These are phyloP conservation scores for Elysia crispata DNA, from an alignment of 2,888 invertebrate genomes.

Conservation along the genomic window DNA sequence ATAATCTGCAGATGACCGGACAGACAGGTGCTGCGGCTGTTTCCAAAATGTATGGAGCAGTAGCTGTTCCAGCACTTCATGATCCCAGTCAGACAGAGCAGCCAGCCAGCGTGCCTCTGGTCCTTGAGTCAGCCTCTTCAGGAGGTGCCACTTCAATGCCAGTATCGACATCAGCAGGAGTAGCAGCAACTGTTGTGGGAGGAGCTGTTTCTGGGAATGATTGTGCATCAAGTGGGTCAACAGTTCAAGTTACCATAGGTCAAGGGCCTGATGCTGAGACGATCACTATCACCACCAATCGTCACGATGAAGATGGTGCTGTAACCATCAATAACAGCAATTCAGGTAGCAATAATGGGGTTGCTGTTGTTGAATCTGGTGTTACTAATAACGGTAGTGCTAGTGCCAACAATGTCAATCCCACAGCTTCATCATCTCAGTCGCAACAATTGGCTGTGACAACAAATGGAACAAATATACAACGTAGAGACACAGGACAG, in stretches of 20 bases:
- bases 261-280: conserved; percentile 2
- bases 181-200: not conserved
- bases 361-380: not conserved
- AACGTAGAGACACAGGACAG: conserved; percentile 43
- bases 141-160: not conserved
- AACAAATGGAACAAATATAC: conserved; percentile 4
- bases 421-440: not conserved
- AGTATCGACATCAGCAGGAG: not conserved
- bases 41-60: conserved; percentile 45
- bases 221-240: too few species aligned
- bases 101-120: conserved; percentile 40
- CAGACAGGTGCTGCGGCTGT: conserved; percentile 50
- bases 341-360: not conserved
- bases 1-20: conserved; percentile 73
- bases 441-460: too few species aligned
- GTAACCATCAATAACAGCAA: conserved; percentile 3
- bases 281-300: not conserved
- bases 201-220: not conserved
- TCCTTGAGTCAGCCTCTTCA: conserved; percentile 33
- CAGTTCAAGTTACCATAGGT: conserved; percentile 22
- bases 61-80: conserved; percentile 48
- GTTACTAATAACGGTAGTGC: not conserved
- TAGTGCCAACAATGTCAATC: not conserved
- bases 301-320: not conserved
- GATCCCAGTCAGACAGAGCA: conserved; percentile 44